Evolutionary conservation across 1,140 invertebrate species (phyloP).

Genomic region (Pollicipes pollicipes): DNA sequence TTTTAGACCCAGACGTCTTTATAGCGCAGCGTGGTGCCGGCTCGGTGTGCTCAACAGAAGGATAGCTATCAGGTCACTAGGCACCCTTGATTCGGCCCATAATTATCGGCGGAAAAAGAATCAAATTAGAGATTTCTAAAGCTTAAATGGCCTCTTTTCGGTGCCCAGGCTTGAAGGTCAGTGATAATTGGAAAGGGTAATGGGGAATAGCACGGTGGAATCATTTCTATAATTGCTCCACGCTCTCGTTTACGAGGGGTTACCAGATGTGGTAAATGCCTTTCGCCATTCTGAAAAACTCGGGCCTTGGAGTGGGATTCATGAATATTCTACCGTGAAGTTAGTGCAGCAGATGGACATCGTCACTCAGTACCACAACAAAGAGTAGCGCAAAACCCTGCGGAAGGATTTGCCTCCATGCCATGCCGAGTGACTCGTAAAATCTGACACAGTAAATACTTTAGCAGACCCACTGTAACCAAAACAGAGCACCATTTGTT

Average conservation of each 20-base stretch:
- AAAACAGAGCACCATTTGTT: too few relatives aligned
- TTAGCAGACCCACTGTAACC: too few relatives aligned
- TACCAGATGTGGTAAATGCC: too few relatives aligned
- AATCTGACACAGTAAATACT: too few relatives aligned
- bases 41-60: not conserved
- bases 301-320: too few relatives aligned
- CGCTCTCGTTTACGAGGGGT: not conserved
- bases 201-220: not conserved
- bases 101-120: slow-evolving; percentile 1
- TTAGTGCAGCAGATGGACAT: too few relatives aligned
- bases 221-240: not conserved
- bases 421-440: too few relatives aligned
- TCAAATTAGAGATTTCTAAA: not conserved
- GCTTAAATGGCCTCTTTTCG: not conserved
- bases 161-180: not conserved
- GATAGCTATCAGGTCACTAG: not conserved
- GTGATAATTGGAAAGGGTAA: not conserved
- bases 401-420: too few relatives aligned
- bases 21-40: not conserved
- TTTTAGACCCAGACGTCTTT: not conserved
- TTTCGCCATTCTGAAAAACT: not conserved
- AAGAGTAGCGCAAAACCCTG: too few relatives aligned
- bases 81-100: not conserved
- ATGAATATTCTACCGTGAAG: too few relatives aligned
- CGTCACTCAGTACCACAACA: too few relatives aligned